Conservation (phyloP, 2,113 vertebrate species). For the Actenoides lindsayi region DNA sequence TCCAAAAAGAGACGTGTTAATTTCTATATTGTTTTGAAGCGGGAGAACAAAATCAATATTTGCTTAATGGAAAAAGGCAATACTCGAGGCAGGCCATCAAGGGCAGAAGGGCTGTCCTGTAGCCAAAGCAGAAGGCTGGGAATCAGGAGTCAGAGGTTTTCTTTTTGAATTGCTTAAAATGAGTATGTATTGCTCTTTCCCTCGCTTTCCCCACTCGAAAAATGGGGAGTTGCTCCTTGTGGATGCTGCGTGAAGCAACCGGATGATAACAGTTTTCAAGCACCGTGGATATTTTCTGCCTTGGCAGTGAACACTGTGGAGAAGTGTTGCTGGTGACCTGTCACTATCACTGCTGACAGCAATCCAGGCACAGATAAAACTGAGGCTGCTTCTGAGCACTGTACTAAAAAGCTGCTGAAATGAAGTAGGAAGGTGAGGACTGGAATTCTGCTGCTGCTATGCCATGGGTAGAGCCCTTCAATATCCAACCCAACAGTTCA, state of each 20-base stretch:
- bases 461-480: not conserved
- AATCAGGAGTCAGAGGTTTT: not conserved
- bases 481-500: not conserved
- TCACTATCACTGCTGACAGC: not conserved
- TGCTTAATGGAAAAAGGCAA: constrained; percentile 68
- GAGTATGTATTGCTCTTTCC: not conserved
- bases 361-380: not conserved
- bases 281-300: not conserved
- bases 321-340: not conserved
- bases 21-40: constrained; percentile 48
- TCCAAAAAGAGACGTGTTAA: constrained; percentile 42
- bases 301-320: not conserved
- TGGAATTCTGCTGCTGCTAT: not conserved
- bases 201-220: not conserved
- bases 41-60: constrained; percentile 68
- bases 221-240: not conserved
- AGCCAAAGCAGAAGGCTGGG: not conserved
- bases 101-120: not conserved
- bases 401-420: constrained; percentile 21
- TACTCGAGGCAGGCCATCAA: not conserved
- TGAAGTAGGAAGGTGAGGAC: not conserved
- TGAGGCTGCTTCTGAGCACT: not conserved
- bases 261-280: not conserved
- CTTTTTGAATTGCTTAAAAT: not conserved
- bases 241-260: not conserved